phyloP scores from a whole-genome alignment of 2,797 vertebrate genomes.

The Poecilia velifera region DNA sequence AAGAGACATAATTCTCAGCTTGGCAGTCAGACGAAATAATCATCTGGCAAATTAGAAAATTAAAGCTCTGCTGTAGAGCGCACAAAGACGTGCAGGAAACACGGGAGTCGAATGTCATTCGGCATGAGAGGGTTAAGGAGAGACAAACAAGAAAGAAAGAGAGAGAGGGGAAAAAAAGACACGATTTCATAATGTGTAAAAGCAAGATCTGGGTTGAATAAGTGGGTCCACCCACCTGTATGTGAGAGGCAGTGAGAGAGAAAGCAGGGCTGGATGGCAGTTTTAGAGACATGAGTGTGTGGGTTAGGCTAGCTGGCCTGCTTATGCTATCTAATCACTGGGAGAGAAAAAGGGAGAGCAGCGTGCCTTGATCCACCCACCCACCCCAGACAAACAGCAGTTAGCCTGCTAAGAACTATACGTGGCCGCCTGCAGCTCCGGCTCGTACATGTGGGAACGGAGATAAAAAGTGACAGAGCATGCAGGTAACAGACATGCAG shows the following conservation, averaged over 20 bases:
- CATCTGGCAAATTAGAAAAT: slow-evolving; percentile 41
- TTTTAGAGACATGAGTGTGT: slow-evolving; percentile 86
- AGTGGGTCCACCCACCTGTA: slow-evolving; percentile 87
- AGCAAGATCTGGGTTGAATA: slow-evolving; percentile 84
- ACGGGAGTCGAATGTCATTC: slow-evolving; percentile 48
- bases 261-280: slow-evolving; percentile 76
- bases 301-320: slow-evolving; percentile 81
- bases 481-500: slow-evolving; percentile 67
- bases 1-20: slow-evolving; percentile 42
- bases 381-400: slow-evolving; percentile 78
- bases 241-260: slow-evolving; percentile 78
- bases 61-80: slow-evolving; percentile 18
- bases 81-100: slow-evolving; percentile 23
- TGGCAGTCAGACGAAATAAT: slow-evolving; percentile 46
- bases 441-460: slow-evolving; percentile 54
- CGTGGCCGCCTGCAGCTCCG: slow-evolving; percentile 65
- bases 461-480: slow-evolving; percentile 65
- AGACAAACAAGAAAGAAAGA: slow-evolving; percentile 57
- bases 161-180: slow-evolving; percentile 45
- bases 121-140: slow-evolving; percentile 51
- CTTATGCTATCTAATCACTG: slow-evolving; percentile 81
- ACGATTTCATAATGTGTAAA: slow-evolving; percentile 82
- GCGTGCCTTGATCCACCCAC: slow-evolving; percentile 84
- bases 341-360: slow-evolving; percentile 80
- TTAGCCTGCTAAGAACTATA: slow-evolving; percentile 73